These are phyloP conservation scores for Montipora capitata DNA, from an alignment of 92 coral and sea anemone genomes.

Conservation along the genomic window DNA sequence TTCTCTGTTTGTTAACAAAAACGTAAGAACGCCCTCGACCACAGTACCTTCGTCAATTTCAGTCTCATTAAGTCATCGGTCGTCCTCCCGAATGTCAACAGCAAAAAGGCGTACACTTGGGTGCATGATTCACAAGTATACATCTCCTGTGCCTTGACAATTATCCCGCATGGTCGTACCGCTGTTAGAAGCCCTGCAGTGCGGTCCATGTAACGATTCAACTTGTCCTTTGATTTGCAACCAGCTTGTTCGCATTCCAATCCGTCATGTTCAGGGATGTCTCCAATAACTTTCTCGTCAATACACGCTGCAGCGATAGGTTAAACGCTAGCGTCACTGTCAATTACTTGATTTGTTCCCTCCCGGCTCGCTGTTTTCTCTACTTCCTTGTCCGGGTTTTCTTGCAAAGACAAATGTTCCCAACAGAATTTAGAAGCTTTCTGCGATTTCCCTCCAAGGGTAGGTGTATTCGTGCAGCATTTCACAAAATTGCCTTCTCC, in stretches of 20 bases:
- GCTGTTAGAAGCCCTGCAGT: neutral
- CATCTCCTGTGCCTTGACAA: slow-evolving; percentile 7
- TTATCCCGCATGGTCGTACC: neutral
- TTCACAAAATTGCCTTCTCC: neutral
- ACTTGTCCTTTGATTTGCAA: neutral
- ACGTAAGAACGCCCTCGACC: too few relatives aligned
- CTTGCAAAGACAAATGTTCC: too few relatives aligned
- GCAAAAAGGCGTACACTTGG: neutral
- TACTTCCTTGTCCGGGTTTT: too few relatives aligned
- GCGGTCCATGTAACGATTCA: slow-evolving; percentile 2
- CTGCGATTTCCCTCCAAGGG: too few relatives aligned
- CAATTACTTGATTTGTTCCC: too few relatives aligned
- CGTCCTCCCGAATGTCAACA: neutral
- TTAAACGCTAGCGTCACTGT: neutral
- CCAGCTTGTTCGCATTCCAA: neutral
- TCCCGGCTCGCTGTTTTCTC: too few relatives aligned
- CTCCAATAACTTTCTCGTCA: neutral
- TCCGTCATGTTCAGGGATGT: slow-evolving; percentile 10
- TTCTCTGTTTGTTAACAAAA: too few relatives aligned
- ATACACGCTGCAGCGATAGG: neutral
- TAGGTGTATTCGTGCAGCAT: too few relatives aligned
- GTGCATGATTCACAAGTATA: slow-evolving; percentile 11
- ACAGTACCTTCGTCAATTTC: too few relatives aligned
- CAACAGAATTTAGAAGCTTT: too few relatives aligned
- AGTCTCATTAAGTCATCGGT: slow-evolving; percentile 1